Evolutionary conservation across 2,888 invertebrate genomes (phyloP), one percentile per base, ranked within the genome.

Genomic region (Drosophila paramelanica): DNA sequence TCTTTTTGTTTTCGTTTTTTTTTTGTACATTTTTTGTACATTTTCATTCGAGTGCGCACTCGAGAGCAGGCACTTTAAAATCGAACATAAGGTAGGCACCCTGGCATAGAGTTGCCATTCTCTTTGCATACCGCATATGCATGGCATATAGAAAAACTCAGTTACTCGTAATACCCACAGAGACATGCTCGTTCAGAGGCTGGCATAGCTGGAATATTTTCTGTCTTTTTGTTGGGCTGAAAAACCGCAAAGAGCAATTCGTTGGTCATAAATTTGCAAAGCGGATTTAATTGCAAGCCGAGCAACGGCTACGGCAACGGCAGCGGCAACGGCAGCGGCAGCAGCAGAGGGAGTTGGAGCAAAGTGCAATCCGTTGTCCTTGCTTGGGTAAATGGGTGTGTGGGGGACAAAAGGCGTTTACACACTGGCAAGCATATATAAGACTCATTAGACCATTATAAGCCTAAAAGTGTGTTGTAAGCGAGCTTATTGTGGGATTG

Each of bases 221-320:
- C 65, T 70, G 55, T 58, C 50, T 58, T 69, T 72, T 66, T 67
- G 61, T 66, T 64, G 42, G 58, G 46, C 53, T 67, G 46, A 23
- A 53, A 70, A 79, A 69, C 81, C 77, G 62, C 79, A 81, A 82
- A 76, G 71, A 70, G 77, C 77, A 80, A 87, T 88, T 80, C 88
- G 81, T 89, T 82, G 81, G 77, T 79, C 88, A 90, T 90, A 90
- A 90, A 90, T 90, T 90, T 84, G 77, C 88, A 79, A 83, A 85
- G 83, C 82, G 84, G 85, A 89, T 90, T 90, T 89, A 90, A 90
- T 89, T 90, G 88, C 88, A 84, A 61, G 79, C 76, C 73, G 73
- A 81, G 51, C 65, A 57, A 33, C 23, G 33, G 57, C 39, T 45
- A 13, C 38, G 31, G 46, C 38, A 59, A 13, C 25, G 27, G 10